phyloP scores from a whole-genome alignment of 2,797 vertebrate genomes.

The Moxostoma hubbsi region DNA sequence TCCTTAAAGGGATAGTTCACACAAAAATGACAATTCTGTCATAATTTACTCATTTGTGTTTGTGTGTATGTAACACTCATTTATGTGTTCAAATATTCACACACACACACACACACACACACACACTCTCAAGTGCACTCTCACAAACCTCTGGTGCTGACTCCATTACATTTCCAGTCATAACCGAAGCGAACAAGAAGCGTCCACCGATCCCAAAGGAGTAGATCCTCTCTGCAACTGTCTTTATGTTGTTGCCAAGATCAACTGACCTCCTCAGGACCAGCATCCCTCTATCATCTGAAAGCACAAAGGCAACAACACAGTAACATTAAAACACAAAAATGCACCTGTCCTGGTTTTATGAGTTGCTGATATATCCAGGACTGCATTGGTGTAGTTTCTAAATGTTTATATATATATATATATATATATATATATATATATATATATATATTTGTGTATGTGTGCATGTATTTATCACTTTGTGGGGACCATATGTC shows the following conservation, averaged over 20 bases:
- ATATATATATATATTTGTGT: too few relatives aligned
- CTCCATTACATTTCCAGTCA: conserved; percentile 76
- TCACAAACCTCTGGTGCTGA: conserved; percentile 19
- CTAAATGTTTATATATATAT: too few relatives aligned
- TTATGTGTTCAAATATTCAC: neutral
- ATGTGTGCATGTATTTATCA: too few relatives aligned
- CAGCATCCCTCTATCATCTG: conserved; percentile 86
- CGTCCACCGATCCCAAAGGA: conserved; percentile 91
- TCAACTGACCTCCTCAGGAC: conserved; percentile 85
- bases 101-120: neutral
- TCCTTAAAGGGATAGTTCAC: neutral
- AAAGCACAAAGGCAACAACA: conserved; percentile 11
- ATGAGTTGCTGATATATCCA: neutral
- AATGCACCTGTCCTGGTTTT: neutral
- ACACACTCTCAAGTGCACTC: conserved; percentile 11
- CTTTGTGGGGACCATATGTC: too few relatives aligned
- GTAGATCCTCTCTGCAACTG: conserved; percentile 85
- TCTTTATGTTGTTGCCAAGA: conserved; percentile 83
- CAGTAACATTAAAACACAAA: conserved; percentile 8
- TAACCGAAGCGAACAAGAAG: conserved; percentile 94
- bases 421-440: too few relatives aligned
- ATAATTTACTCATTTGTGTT: too few relatives aligned
- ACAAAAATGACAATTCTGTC: neutral
- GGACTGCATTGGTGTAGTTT: neutral
- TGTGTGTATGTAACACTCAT: neutral